Evolutionary conservation across 2,888 invertebrate genomes (phyloP).

Genomic region (Macrosoma leucophasiata): DNA sequence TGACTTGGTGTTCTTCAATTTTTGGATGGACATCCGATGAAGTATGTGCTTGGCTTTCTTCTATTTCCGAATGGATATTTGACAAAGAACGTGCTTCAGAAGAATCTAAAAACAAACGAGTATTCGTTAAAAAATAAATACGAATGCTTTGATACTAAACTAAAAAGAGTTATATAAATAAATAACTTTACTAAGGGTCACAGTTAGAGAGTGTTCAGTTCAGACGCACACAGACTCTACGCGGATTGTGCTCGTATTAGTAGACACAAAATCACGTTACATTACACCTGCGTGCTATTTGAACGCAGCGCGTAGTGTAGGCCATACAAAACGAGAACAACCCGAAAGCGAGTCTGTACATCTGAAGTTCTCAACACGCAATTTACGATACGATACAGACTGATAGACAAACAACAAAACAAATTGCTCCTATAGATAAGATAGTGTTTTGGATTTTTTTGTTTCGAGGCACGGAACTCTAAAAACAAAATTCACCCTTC

Average conservation of each 20-base stretch:
- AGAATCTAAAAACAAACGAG: conserved; percentile 18
- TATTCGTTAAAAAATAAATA: conserved; percentile 17
- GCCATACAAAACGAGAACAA: no score
- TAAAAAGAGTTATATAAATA: conserved; percentile 18
- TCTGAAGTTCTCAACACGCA: no score
- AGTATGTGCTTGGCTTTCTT: conserved; percentile 19
- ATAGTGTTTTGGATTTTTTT: conserved; percentile 8
- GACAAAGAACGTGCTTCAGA: conserved; percentile 17
- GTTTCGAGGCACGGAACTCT: conserved; percentile 5
- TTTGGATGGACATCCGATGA: conserved; percentile 18
- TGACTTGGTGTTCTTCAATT: no score
- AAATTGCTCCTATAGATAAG: conserved; percentile 20
- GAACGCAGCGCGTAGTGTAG: no score
- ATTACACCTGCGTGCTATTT: no score
- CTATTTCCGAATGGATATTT: conserved; percentile 17
- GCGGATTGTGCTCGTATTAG: conserved; percentile 18
- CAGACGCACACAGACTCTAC: conserved; percentile 18
- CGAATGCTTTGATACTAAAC: conserved; percentile 19
- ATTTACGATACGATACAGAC: no score
- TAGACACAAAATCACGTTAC: conserved; percentile 10
- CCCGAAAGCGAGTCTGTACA: no score
- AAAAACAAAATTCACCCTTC: no score
- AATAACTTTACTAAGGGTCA: conserved; percentile 16
- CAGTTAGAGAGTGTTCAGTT: conserved; percentile 16
- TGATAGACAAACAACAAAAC: no score